Evolutionary conservation across 2,888 invertebrate genomes (phyloP), one percentile per base, ranked within the genome.

Genomic region (Belgica antarctica): DNA sequence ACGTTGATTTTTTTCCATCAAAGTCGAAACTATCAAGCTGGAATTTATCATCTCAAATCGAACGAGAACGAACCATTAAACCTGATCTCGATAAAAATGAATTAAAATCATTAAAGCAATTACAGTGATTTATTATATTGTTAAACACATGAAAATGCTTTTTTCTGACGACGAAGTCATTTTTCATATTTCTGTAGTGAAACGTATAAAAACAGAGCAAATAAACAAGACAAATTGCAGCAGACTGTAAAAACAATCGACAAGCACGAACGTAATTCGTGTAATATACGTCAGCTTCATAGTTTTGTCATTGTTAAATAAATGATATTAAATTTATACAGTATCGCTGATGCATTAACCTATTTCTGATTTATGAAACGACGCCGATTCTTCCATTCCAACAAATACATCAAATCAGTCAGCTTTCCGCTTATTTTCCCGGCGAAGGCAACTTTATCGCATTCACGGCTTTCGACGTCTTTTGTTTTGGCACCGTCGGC

Each of bases 61-160:
- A 62, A 31, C 19, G 36, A 19, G 24, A 62, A 62, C 41, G 36
- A 62, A 34, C 62, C 62, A 65, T 65, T 25, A 65, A 65, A 47
- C 25, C 27, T 25, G 27, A 59, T 24, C 25, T 65, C 65, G 28
- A 65, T 65, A 65, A 65, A 61, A 65, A 41, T 36, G 36, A 65
- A 65, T 47, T 65, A 47, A 65, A 65, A 65, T 65, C 65, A 65
- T 65, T 65, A 65, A 65, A 47, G 65, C 65, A 65, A 65, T 65
- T 65, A 27, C 28, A 27, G 2, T 65, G 65, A 65, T 65, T 65
- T 65, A 65, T 65, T 10, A 47, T 17, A 47, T 41, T 65, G 46
- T 46, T 63, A n/a, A 65, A 47, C 65, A 46, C 65, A 47, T 62
- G 62, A 41, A 65, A n/a, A n/a, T n/a, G n/a, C 15, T 46, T 36